A percentile compares a stretch with the other conserved stretches of the same genome.
Conservation (phyloP, 2,888 invertebrate species). For the Limnephilus marmoratus region DNA sequence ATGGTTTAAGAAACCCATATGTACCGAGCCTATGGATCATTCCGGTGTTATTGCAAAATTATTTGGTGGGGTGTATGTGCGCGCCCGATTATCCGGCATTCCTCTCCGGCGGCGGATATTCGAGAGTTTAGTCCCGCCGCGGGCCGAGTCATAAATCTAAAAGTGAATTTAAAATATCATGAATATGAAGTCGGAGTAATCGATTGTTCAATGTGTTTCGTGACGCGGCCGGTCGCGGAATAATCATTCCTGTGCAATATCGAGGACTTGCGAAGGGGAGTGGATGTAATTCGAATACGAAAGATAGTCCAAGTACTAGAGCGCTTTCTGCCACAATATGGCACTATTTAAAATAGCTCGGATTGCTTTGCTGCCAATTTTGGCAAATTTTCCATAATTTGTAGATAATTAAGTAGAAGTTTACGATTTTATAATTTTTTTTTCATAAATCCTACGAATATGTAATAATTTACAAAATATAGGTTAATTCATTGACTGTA, state of each 20-base stretch:
- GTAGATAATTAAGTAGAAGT: too few relatives aligned
- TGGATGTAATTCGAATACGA: background rate
- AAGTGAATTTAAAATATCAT: constrained; percentile 42
- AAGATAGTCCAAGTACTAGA: too few relatives aligned
- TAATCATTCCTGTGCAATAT: constrained; percentile 29
- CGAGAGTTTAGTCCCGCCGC: constrained; percentile 24
- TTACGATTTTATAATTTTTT: too few relatives aligned
- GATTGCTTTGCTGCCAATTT: too few relatives aligned
- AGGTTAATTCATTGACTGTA: too few relatives aligned
- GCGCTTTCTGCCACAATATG: too few relatives aligned
- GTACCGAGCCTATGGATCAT: background rate
- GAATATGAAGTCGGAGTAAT: constrained; percentile 33
- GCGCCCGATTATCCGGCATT: background rate
- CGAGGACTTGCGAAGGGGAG: background rate
- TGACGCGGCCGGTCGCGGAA: constrained; percentile 9
- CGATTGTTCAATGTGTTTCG: constrained; percentile 48
- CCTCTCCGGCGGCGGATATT: constrained; percentile 7
- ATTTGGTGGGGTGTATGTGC: background rate
- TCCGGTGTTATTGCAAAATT: background rate
- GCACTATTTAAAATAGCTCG: too few relatives aligned
- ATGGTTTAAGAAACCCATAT: background rate
- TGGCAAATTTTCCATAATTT: too few relatives aligned
- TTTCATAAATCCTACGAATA: too few relatives aligned
- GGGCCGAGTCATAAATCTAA: constrained; percentile 27
- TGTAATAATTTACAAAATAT: too few relatives aligned